A percentile compares a stretch with the other conserved stretches of the same genome.
Evolutionary conservation across 2,888 invertebrate species (phyloP).

Genomic region (Ormyrus rosae): DNA sequence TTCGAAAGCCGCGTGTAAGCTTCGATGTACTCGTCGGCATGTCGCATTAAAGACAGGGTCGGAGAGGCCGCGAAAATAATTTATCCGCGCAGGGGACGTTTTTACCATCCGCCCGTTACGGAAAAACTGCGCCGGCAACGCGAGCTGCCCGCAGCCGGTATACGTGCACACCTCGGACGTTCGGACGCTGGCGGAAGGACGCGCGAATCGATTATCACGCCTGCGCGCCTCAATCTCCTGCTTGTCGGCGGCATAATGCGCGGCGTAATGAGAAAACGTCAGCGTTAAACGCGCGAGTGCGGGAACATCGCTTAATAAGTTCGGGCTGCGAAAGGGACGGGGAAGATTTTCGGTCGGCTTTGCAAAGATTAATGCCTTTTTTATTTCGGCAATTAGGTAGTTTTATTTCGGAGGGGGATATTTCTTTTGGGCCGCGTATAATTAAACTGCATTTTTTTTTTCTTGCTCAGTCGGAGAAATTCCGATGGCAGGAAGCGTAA

Average conservation of each 20-base stretch:
- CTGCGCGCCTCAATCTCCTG: not conserved
- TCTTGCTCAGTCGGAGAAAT: not conserved
- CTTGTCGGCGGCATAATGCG: no score
- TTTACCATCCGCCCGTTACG: conserved; percentile 37
- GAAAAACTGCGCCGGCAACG: not conserved
- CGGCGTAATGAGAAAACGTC: no score
- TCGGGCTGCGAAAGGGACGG: no score
- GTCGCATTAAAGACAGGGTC: no score
- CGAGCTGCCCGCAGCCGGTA: conserved; percentile 25
- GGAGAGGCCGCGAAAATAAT: no score
- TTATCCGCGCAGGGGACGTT: not conserved
- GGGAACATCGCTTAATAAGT: no score
- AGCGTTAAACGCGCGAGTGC: no score
- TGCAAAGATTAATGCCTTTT: no score
- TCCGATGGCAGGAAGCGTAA: not conserved
- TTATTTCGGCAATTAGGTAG: not conserved
- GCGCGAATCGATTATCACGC: conserved; percentile 25
- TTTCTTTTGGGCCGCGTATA: not conserved
- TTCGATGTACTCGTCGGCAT: no score
- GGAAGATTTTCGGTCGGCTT: no score
- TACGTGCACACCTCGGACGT: not conserved
- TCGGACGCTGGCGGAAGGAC: not conserved
- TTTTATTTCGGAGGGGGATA: not conserved
- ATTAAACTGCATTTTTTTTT: not conserved
- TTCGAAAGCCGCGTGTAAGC: no score